Evolutionary conservation across 2,797 vertebrate genomes (phyloP).

Genomic region (Mormyrus proboscirostris): DNA sequence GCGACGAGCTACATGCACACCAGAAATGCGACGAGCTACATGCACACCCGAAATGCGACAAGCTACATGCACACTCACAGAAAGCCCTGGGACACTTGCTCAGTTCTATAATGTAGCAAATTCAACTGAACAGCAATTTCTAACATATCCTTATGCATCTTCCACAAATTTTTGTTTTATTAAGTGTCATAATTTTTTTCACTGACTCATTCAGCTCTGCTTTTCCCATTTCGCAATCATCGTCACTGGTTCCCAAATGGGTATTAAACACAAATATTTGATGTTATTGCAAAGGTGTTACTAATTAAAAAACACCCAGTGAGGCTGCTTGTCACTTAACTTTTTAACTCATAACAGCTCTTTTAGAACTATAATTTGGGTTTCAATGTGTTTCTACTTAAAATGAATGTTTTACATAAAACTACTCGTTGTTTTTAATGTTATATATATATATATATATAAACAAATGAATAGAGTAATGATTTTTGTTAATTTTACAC

Average conservation of each 20-base stretch:
- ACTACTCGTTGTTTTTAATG: neutral
- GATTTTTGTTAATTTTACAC: neutral
- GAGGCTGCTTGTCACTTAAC: neutral
- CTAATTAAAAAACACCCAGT: neutral
- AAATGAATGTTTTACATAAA: neutral
- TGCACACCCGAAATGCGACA: too few species aligned
- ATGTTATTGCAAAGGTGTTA: neutral
- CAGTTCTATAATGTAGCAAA: neutral
- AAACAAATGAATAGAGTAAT: neutral
- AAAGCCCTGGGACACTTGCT: too few species aligned
- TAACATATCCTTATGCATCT: neutral
- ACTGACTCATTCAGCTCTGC: neutral
- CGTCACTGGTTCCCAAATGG: neutral
- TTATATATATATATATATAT: neutral
- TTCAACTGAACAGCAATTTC: neutral
- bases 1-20: slow-evolving; percentile 11
- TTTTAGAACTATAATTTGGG: neutral
- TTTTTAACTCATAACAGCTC: neutral
- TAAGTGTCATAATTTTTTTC: neutral
- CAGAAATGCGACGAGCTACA: neutral
- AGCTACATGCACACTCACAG: too few species aligned
- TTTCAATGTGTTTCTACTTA: neutral
- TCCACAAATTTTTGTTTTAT: neutral
- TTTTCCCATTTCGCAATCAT: neutral
- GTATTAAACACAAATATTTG: neutral